These are phyloP conservation scores for Polypterus bichir DNA, from an alignment of 2,113 vertebrate species.

Conservation along the genomic window DNA sequence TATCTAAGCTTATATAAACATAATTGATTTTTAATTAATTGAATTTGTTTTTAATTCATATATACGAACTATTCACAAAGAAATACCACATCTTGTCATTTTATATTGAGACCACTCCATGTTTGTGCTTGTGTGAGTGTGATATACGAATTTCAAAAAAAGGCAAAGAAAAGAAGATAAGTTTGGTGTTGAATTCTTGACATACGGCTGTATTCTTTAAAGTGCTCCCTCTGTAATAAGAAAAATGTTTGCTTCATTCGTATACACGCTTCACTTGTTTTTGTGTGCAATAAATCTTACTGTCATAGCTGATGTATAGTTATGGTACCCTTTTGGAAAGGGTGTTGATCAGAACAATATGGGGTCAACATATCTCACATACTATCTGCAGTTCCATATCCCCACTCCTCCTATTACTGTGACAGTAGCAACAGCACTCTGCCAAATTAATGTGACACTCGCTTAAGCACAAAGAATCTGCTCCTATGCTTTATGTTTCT, in stretches of 20 bases:
- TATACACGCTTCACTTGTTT: not conserved
- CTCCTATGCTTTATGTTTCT: not conserved
- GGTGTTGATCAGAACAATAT: not conserved
- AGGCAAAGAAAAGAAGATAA: no score
- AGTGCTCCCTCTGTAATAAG: not conserved
- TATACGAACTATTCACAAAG: no score
- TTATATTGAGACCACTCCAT: no score
- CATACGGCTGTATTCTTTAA: no score
- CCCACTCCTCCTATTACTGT: not conserved
- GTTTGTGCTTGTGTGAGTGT: no score
- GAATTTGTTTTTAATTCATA: no score
- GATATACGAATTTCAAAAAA: no score
- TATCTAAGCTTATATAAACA: no score
- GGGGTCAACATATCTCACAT: not conserved
- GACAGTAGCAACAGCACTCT: not conserved
- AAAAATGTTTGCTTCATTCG: not conserved
- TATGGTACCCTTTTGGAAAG: not conserved
- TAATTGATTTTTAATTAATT: no score
- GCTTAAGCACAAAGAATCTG: not conserved
- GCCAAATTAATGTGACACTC: conserved; percentile 1
- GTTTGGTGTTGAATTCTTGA: no score
- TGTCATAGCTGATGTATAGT: not conserved
- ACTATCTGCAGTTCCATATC: not conserved
- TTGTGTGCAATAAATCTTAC: not conserved
- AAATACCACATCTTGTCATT: no score